Conservation (phyloP, 2,113 vertebrate species). For the Spizaetus ornatus region DNA sequence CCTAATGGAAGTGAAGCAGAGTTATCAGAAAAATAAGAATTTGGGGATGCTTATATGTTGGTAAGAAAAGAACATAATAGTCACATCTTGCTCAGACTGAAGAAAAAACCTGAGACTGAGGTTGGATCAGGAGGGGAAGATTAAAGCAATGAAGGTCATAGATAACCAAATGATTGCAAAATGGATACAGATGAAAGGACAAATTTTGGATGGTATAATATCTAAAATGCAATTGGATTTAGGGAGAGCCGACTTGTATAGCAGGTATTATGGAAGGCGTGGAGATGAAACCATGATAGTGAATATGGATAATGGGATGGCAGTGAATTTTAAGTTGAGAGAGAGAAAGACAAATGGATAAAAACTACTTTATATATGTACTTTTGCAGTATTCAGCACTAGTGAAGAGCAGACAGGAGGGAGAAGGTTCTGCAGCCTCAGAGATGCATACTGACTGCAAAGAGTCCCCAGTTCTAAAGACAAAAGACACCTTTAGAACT, state of each 20-base stretch:
- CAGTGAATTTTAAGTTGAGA: background rate
- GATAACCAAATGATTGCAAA: background rate
- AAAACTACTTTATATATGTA: background rate
- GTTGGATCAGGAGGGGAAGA: background rate
- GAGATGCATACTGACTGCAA: background rate
- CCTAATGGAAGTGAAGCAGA: background rate
- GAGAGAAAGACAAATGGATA: background rate
- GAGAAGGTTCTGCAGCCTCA: background rate
- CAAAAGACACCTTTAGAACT: background rate
- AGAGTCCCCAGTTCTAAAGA: background rate
- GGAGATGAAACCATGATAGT: background rate
- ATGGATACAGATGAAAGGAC: background rate
- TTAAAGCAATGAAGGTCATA: background rate
- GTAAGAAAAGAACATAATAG: background rate
- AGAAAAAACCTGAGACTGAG: background rate
- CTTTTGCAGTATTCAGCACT: background rate
- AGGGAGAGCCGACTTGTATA: background rate
- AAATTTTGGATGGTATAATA: background rate
- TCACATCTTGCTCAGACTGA: background rate
- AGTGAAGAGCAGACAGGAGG: background rate
- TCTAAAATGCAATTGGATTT: background rate
- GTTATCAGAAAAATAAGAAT: background rate
- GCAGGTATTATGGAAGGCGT: background rate
- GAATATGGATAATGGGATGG: background rate
- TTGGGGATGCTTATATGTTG: background rate